These are phyloP conservation scores for Nomada fucata DNA, from an alignment of 2,888 invertebrate species.

Conservation along the genomic window DNA sequence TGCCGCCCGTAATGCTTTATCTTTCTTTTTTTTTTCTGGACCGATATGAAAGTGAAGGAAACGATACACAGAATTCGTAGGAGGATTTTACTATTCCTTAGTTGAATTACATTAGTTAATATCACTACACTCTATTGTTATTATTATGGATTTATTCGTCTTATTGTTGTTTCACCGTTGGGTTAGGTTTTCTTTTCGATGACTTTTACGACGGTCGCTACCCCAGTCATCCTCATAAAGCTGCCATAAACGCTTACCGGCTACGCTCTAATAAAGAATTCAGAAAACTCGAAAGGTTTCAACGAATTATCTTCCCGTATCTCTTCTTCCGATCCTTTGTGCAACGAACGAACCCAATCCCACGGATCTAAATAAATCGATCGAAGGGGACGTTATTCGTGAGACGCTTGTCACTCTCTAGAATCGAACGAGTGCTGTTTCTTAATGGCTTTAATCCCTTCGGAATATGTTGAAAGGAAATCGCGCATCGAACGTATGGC, in stretches of 20 bases:
- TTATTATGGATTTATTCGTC: conserved; percentile 62
- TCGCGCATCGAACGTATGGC: conserved; percentile 35
- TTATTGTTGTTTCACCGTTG: conserved; percentile 75
- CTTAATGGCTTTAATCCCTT: not conserved
- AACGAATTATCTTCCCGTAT: conserved; percentile 59
- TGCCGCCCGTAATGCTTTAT: conserved; percentile 29
- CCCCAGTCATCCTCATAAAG: conserved; percentile 71
- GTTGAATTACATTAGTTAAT: conserved; percentile 68
- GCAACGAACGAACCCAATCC: conserved; percentile 34
- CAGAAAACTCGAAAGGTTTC: conserved; percentile 57
- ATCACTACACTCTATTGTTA: conserved; percentile 68
- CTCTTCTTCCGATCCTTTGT: conserved; percentile 54
- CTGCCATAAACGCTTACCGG: conserved; percentile 78
- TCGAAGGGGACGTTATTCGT: not conserved
- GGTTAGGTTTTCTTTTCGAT: conserved; percentile 71
- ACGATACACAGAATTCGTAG: conserved; percentile 22
- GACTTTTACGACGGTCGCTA: conserved; percentile 69
- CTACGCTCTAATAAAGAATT: conserved; percentile 59
- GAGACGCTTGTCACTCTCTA: not conserved
- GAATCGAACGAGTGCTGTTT: conserved; percentile 1
- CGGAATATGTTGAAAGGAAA: not conserved
- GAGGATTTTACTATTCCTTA: conserved; percentile 53
- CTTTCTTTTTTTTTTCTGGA: conserved; percentile 12
- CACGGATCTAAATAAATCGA: not conserved
- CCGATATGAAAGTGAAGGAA: conserved; percentile 1